These are phyloP conservation scores for Chromoteleia sp. DNA, from an alignment of 2,888 invertebrate genomes.

Conservation along the genomic window DNA sequence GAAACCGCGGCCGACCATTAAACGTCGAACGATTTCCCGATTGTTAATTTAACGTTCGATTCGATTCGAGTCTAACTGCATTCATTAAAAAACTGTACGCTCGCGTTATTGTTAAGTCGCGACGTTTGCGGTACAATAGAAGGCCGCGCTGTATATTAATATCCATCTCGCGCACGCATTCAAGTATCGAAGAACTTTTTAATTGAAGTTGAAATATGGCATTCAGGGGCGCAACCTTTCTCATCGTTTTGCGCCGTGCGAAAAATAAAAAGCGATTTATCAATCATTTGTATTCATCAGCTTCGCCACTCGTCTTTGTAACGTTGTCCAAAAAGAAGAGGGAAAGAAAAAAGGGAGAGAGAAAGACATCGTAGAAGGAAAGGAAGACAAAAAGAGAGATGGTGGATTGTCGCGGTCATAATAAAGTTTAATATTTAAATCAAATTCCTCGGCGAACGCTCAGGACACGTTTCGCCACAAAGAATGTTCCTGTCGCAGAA, in stretches of 20 bases:
- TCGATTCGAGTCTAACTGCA: constrained; percentile 2
- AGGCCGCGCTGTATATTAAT: constrained; percentile 35
- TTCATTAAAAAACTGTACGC: constrained; percentile 15
- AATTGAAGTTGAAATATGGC: constrained; percentile 59
- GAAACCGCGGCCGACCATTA: neutral
- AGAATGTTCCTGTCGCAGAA: too few relatives aligned
- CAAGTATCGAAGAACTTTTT: constrained; percentile 61
- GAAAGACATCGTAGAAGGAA: neutral
- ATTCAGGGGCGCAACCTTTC: constrained; percentile 29
- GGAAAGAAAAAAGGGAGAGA: constrained; percentile 11
- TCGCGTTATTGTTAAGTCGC: constrained; percentile 31
- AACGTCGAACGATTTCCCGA: neutral
- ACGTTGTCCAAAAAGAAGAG: constrained; percentile 21
- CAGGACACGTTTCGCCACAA: too few relatives aligned
- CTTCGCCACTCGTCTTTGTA: constrained; percentile 29
- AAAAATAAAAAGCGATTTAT: constrained; percentile 52
- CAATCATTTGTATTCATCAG: constrained; percentile 58
- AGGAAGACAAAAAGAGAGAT: neutral
- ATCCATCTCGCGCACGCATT: constrained; percentile 40
- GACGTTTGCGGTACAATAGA: constrained; percentile 41
- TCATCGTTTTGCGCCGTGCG: constrained; percentile 12
- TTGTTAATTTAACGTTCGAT: constrained; percentile 14
- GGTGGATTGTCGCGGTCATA: constrained; percentile 18
- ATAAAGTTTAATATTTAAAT: constrained; percentile 56
- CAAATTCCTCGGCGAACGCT: too few relatives aligned